Base-by-base conservation (phyloP, 2,113 vertebrate genomes). In the Spizaetus ornatus region DNA sequence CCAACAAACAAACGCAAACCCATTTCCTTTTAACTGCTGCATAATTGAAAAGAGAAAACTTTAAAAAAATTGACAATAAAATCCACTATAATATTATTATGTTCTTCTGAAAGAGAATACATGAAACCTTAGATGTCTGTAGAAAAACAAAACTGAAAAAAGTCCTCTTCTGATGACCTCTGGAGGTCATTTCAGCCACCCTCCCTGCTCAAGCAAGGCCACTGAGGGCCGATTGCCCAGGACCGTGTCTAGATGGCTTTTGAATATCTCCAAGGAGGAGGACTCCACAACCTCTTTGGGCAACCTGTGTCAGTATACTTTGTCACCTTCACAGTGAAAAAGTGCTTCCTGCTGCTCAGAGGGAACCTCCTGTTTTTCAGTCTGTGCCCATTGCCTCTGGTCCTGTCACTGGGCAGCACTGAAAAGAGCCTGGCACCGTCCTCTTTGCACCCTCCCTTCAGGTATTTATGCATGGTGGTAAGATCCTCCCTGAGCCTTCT, bases 211-310 rank as follows among this genome's bases (percentile, higher is more conserved):
- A 94, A 47, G 11, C 23, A 70, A 69, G 13, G 16, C 45, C 20
- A 47, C 12, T 3, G 10, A 34, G 5, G 52, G 1, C 2, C 1
- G 4, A 9, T 23, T 73, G 22, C 19, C 40, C n/a, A 55, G 48
- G 27, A 40, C 34, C 3, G 4, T 22, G 9, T 17, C 14, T 9
- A 26, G 15, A 65, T 17, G 21, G 8, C 16, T 76, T 79, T 55
- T 77, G 29, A 27, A 27, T 31, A 31, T 20, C 13, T 55, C 32
- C 45, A 25, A 48, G 38, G 42, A 69, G 38, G 25, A 52, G 82
- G 23, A 69, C 36, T 27, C 17, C 47, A 56, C 17, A 59, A 47
- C 23, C 5, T 42, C 31, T 63, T 50, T 48, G 25, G 29, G 25
- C 13, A 48, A 42, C 10, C 2, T 81, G 16, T 48, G 17, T 15